phyloP scores from a whole-genome alignment of 2,888 invertebrate genomes.

The Mimachlamys varia region DNA sequence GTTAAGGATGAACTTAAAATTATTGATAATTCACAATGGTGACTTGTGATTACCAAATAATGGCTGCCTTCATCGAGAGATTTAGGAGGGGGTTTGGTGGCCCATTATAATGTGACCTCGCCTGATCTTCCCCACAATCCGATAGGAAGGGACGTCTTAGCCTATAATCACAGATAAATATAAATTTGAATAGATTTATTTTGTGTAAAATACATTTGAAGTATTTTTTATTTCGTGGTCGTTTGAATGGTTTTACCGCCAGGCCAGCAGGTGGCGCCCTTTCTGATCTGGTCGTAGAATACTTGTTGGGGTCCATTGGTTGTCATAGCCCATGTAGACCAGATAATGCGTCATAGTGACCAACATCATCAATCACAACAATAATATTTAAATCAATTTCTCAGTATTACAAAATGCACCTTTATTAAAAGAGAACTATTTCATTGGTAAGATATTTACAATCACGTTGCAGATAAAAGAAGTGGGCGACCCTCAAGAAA shows the following conservation, averaged over 20 bases:
- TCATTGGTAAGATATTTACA: no score
- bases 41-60: not conserved
- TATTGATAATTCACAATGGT: not conserved
- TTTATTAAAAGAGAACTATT: no score
- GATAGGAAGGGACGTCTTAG: not conserved
- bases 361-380: not conserved
- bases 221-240: conserved; percentile 2
- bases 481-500: not conserved
- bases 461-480: not conserved
- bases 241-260: not conserved
- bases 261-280: not conserved
- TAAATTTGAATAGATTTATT: not conserved
- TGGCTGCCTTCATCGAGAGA: not conserved
- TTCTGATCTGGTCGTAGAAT: conserved; percentile 8
- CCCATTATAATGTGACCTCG: not conserved
- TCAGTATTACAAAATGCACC: not conserved
- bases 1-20: no score
- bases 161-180: not conserved
- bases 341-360: not conserved
- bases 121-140: not conserved
- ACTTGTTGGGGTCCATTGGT: not conserved
- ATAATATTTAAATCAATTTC: not conserved
- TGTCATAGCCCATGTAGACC: not conserved
- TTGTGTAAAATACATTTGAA: not conserved
- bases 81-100: not conserved